Conservation (phyloP, 2,113 vertebrate species). For the Chrysemys picta region DNA sequence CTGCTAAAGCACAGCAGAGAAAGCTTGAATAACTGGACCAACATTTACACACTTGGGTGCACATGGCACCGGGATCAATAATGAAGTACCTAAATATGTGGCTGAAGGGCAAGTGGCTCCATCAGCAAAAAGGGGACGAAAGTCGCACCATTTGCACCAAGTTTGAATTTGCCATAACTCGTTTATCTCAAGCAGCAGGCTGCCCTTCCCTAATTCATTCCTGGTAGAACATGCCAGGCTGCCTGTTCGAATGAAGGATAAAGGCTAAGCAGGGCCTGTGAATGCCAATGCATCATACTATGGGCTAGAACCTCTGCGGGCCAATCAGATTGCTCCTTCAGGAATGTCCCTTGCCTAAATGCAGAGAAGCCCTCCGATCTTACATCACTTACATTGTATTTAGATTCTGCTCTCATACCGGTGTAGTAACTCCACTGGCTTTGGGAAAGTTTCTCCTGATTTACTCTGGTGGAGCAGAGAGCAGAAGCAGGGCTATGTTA, state of each 20-base stretch:
- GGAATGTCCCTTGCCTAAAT: not conserved
- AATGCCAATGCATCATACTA: not conserved
- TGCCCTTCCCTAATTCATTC: not conserved
- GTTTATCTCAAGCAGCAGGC: not conserved
- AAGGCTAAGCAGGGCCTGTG: not conserved
- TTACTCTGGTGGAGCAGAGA: not conserved
- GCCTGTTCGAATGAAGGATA: not conserved
- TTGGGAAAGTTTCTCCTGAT: not conserved
- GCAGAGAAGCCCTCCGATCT: not conserved
- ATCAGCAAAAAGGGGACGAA: not conserved
- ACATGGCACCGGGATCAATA: not conserved
- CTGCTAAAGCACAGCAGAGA: not conserved
- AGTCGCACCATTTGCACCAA: not conserved
- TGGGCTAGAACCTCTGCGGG: not conserved
- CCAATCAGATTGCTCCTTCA: not conserved
- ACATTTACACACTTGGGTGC: not conserved
- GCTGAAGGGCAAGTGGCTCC: not conserved
- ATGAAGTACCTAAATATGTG: not conserved
- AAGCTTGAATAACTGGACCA: not conserved
- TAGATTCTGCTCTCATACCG: not conserved
- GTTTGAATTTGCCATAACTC: not conserved
- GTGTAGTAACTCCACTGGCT: not conserved
- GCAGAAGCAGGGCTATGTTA: fast-evolving
- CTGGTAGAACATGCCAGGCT: not conserved
- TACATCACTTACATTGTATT: not conserved